Percentiles rank a stretch among this genome's conserved stretches.
Conservation (phyloP, 2,797 vertebrate genomes). For the Cottoperca gobio region DNA sequence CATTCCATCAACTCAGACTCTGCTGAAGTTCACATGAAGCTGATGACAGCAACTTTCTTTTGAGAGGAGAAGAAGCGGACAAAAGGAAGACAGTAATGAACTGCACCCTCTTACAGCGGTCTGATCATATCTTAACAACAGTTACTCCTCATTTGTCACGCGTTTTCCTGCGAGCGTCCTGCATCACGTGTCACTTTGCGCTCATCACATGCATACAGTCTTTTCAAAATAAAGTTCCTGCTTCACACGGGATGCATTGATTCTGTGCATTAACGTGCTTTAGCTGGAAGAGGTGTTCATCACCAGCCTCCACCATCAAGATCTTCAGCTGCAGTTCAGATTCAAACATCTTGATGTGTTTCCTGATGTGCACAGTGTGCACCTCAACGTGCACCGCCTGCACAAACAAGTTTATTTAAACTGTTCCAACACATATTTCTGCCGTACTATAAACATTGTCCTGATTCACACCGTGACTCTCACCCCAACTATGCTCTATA, state of each 20-base stretch:
- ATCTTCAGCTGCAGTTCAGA: conserved; percentile 19
- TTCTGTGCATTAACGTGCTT: too few relatives aligned
- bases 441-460: conserved; percentile 41
- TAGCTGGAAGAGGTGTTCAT: neutral
- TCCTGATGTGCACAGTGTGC: conserved; percentile 2
- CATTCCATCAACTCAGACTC: conserved; percentile 42
- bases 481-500: conserved; percentile 32
- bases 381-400: conserved; percentile 30
- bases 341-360: conserved; percentile 8
- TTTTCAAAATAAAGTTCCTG: too few relatives aligned
- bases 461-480: conserved; percentile 48
- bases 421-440: conserved; percentile 68
- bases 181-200: too few relatives aligned
- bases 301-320: neutral
- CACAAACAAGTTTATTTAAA: conserved; percentile 66
- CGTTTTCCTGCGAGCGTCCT: too few relatives aligned
- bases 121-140: too few relatives aligned
- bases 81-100: neutral
- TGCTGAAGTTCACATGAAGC: conserved; percentile 31
- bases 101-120: too few relatives aligned
- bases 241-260: too few relatives aligned
- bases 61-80: neutral
- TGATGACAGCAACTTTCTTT: neutral
- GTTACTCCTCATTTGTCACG: too few relatives aligned
- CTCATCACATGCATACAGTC: too few relatives aligned